Evolutionary conservation across 2,113 vertebrate species (phyloP), one percentile per base, ranked within the genome.

Genomic region (Actenoides lindsayi): DNA sequence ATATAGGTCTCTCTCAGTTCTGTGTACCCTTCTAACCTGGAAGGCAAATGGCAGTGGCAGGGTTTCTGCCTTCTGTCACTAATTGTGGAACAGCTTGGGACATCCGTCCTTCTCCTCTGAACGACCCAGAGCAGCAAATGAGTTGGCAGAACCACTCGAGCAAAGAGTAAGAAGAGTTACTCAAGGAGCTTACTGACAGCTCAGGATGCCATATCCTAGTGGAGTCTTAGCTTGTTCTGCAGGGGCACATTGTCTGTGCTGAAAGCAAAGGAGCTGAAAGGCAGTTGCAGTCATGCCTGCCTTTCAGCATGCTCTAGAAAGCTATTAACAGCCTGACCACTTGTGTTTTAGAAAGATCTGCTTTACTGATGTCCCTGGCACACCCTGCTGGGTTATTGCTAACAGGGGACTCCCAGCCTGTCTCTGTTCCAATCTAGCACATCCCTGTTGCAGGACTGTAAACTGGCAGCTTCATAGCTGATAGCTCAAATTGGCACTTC

Each of bases 11-110:
- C 12, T 83, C 27, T 46, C 27, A 15, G 23, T 87, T 65, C 65
- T n/a, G 46, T 25, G 19, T 20, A 7, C 70, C 15, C 3, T 18
- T 48, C 16, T 44, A 48, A 51, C 16, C 48, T 50, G n/a, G 28
- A 56, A 51, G 28, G 11, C 23, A 57, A 21, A n/a, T 11, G 39
- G 33, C 39, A 50, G 6, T 10, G 16, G 13, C 46, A 57, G 37
- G 24, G 12, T 56, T 67, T 54, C 31, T 41, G 35, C 20, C 19
- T 25, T n/a, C 19, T 54, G 20, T 48, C 33, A 30, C 16, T 0
- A 0, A 1, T 8, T 50, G 25, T 35, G 62, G 16, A 30, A 68
- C 17, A 33, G 42, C 12, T 2, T 23, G 14, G 11, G 6, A n/a
- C 9, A 9, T 67, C 63, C 0, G 1, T 63, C 14, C 25, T 64